Percentiles rank a stretch among this genome's conserved stretches.
Conservation (phyloP, 2,113 vertebrate genomes). For the Manacus vitellinus region DNA sequence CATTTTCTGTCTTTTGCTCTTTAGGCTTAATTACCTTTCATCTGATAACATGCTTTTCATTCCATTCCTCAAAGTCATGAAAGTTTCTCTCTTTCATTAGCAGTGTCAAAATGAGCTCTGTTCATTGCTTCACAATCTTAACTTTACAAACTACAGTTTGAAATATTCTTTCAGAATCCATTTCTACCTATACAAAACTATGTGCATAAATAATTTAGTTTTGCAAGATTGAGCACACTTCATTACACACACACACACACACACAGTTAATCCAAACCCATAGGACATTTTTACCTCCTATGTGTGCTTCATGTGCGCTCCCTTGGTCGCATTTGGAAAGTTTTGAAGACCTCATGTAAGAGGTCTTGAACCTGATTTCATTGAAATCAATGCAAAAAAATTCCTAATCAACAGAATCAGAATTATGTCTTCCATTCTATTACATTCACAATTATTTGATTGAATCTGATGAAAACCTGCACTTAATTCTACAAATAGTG, state of each 20-base stretch:
- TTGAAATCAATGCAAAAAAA: not conserved
- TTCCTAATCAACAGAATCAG: not conserved
- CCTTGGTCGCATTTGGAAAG: not conserved
- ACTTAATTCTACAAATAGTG: not conserved
- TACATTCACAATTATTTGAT: not conserved
- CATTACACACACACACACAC: not conserved
- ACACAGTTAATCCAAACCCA: not conserved
- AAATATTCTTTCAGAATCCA: not conserved
- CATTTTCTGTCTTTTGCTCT: not conserved
- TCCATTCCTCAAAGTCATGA: not conserved
- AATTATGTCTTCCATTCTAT: not conserved
- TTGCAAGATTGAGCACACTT: not conserved
- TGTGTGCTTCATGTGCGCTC: accelerated
- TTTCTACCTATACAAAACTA: not conserved
- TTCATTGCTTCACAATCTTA: not conserved
- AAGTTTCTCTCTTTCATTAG: not conserved
- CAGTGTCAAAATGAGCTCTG: not conserved
- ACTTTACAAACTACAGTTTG: not conserved
- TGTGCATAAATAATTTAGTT: not conserved
- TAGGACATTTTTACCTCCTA: not conserved
- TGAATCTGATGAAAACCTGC: not conserved
- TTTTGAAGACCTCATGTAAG: not conserved
- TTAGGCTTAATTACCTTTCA: not conserved
- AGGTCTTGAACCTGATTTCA: not conserved
- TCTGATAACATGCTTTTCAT: not conserved